phyloP scores from a whole-genome alignment of 2,113 vertebrate genomes.

The Fulica atra region DNA sequence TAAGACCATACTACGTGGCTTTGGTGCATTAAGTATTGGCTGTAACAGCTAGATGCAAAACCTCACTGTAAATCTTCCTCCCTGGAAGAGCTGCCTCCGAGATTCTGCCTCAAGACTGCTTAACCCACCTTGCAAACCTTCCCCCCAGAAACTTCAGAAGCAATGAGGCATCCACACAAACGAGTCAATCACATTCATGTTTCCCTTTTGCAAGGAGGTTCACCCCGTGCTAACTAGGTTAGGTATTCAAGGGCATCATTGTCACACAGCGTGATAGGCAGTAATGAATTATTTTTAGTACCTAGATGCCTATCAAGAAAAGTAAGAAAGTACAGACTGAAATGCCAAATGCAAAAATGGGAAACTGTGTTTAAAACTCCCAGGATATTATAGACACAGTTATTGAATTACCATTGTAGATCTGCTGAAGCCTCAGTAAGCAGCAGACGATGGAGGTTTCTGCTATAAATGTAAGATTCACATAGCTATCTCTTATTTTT shows the following conservation, averaged over 20 bases:
- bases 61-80: background rate
- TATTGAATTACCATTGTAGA: conserved; percentile 57
- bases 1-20: background rate
- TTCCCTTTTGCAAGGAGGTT: background rate
- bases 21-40: background rate
- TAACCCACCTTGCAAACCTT: background rate
- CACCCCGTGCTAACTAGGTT: background rate
- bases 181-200: background rate
- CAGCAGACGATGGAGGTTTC: conserved; percentile 26
- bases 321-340: conserved; percentile 27
- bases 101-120: background rate
- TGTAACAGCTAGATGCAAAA: background rate
- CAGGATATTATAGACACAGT: conserved; percentile 38
- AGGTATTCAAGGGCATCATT: background rate
- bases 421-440: conserved; percentile 46
- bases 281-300: conserved; percentile 49
- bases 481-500: conserved; percentile 31
- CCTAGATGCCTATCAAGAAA: conserved; percentile 28
- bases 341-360: conserved; percentile 54
- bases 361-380: conserved; percentile 35
- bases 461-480: conserved; percentile 26
- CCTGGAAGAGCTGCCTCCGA: background rate
- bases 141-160: background rate
- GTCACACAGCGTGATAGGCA: background rate
- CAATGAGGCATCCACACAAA: background rate